Base-by-base conservation (phyloP, 1,140 invertebrate genomes). In the Drosophila rufa region DNA sequence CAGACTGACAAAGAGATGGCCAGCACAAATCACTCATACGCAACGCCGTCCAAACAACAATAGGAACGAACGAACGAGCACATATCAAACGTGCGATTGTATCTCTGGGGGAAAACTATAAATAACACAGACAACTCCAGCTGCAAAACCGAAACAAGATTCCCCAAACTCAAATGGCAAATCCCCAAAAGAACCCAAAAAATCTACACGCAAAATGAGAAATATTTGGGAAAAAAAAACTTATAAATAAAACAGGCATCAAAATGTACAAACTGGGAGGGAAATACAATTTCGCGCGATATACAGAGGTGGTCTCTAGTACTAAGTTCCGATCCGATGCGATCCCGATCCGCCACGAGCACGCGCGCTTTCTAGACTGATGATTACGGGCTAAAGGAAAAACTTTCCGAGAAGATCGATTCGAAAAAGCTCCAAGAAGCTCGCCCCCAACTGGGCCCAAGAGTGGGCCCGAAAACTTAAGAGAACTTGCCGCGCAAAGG, bases 11-110 rank as follows among this genome's bases (percentile, higher is more conserved):
- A 67, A 38, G 64, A 67, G 64, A 61, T 67, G 64, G 64, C 55
- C 60, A 75, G 66, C 83, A 80, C 80, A 89, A 82, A 90, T 90
- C 82, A 91, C 79, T 82, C 86, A 85, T 90, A 91, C 82, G 85
- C 82, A 91, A 66, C 79, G 70, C 75, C 85, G 75, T 75, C 82
- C 55, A 85, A 89, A 79, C 53, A 75, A 90, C 85, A 89, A 90
- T 90, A 82, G 86, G 67, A 79, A 64, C 36, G 4, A 79, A 64
- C 36, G 4, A 56, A 9, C 53, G 40, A 19, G 38, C 48, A 58
- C 47, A 66, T 46, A 65, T 62, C 64, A 67, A 55, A 70, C 48
- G 48, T 60, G 56, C 45, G 47, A 47, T 59, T 43, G 42, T 73
- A 55, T 56, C 48, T 67, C 48, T 60, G 47, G 62, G 57, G 38